A percentile compares a stretch with the other conserved stretches of the same genome.
These are phyloP conservation scores for Chelon auratus DNA, from an alignment of 2,797 vertebrate species.

Conservation along the genomic window DNA sequence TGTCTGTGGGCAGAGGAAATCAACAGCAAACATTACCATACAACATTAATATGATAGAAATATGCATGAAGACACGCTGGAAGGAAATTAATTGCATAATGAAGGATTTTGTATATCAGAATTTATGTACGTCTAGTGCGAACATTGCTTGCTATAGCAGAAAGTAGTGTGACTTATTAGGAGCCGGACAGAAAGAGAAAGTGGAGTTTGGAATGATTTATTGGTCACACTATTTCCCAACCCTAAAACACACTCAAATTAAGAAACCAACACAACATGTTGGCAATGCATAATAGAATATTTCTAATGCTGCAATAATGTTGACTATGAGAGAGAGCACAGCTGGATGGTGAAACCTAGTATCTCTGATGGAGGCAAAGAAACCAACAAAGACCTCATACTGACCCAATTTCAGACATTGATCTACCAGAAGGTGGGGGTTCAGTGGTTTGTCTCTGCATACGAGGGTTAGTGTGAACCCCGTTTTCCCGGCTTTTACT, in stretches of 20 bases:
- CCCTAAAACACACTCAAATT: no score
- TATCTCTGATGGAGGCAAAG: neutral
- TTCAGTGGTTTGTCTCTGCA: constrained; percentile 94
- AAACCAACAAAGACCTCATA: constrained; percentile 17
- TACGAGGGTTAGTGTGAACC: constrained; percentile 85
- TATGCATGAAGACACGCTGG: neutral
- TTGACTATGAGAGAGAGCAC: neutral
- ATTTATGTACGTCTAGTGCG: neutral
- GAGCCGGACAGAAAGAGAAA: neutral
- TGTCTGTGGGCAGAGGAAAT: constrained; percentile 70
- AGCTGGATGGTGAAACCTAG: no score
- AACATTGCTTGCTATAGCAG: neutral
- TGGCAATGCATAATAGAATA: no score
- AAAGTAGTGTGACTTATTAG: neutral
- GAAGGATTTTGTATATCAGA: neutral
- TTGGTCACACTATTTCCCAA: no score
- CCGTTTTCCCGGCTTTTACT: constrained; percentile 88
- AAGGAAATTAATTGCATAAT: neutral
- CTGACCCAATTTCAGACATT: constrained; percentile 79
- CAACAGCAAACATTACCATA: constrained; percentile 14
- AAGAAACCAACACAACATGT: no score
- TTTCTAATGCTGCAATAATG: no score
- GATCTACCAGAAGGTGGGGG: constrained; percentile 89
- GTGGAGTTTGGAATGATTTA: neutral
- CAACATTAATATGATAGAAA: neutral